Conservation (phyloP, 2,113 vertebrate species). For the Dicentrarchus labrax region DNA sequence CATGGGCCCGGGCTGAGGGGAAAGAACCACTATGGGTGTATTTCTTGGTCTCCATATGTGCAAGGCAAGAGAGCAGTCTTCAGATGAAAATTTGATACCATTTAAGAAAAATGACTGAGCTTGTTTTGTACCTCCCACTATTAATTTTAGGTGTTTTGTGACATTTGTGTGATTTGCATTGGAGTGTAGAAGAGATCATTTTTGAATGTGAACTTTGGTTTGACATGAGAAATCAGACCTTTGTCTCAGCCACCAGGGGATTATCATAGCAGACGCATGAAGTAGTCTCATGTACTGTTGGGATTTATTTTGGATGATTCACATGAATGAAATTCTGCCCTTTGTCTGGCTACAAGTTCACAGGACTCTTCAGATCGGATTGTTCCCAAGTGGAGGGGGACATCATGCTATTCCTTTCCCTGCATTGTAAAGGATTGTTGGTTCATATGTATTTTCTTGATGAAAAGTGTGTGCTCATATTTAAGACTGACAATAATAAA, state of each 20-base stretch:
- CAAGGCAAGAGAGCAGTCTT: conserved; percentile 33
- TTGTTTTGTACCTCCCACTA: conserved; percentile 64
- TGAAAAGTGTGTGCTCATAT: conserved; percentile 86
- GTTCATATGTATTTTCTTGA: conserved; percentile 84
- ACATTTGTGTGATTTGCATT: conserved; percentile 70
- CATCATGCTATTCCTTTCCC: conserved; percentile 61
- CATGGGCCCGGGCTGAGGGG: conserved; percentile 31
- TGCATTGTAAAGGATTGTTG: conserved; percentile 83
- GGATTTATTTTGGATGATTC: conserved; percentile 54
- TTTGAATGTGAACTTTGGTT: conserved; percentile 64
- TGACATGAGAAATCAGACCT: conserved; percentile 36
- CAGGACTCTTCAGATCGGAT: conserved; percentile 41
- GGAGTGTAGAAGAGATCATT: conserved; percentile 57
- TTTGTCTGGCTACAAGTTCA: conserved; percentile 62
- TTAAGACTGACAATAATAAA: conserved; percentile 88
- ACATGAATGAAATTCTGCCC: conserved; percentile 29
- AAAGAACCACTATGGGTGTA: not conserved
- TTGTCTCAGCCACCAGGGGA: conserved; percentile 42
- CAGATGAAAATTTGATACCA: conserved; percentile 34
- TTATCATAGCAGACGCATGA: conserved; percentile 45
- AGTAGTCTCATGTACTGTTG: conserved; percentile 50
- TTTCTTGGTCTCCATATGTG: conserved; percentile 35
- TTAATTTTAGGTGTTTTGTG: conserved; percentile 73
- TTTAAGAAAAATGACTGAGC: conserved; percentile 39
- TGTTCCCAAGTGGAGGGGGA: conserved; percentile 53